phyloP scores from a whole-genome alignment of 2,113 vertebrate genomes.

The Budorcas taxicolor region DNA sequence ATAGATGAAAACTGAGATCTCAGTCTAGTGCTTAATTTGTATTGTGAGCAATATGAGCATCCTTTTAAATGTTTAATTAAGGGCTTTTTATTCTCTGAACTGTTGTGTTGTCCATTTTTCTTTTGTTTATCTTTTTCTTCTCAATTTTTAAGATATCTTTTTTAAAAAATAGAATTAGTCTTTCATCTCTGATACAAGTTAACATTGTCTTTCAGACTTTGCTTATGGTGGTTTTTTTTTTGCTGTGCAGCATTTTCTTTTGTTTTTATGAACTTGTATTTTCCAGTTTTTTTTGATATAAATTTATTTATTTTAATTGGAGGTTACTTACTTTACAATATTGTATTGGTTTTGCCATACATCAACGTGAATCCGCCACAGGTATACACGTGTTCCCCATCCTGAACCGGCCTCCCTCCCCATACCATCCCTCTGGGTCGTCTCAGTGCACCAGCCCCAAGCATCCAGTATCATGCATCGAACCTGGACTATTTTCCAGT shows the following conservation, averaged over 20 bases:
- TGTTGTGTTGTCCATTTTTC: not conserved
- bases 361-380: too few relatives aligned
- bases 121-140: not conserved
- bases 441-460: too few relatives aligned
- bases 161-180: not conserved
- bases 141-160: not conserved
- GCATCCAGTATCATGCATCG: too few relatives aligned
- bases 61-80: not conserved
- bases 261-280: not conserved
- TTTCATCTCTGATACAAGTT: not conserved
- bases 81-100: not conserved
- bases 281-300: not conserved
- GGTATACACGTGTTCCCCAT: too few relatives aligned
- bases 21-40: not conserved
- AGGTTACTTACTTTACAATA: too few relatives aligned
- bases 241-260: not conserved
- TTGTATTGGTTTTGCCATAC: too few relatives aligned
- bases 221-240: not conserved
- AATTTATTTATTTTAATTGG: too few relatives aligned
- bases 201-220: not conserved
- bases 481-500: not conserved
- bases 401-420: too few relatives aligned
- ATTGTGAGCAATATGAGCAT: not conserved
- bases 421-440: too few relatives aligned
- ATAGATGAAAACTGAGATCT: not conserved